Conservation (phyloP, 1,140 invertebrate species). For the Drosophila truncata region DNA sequence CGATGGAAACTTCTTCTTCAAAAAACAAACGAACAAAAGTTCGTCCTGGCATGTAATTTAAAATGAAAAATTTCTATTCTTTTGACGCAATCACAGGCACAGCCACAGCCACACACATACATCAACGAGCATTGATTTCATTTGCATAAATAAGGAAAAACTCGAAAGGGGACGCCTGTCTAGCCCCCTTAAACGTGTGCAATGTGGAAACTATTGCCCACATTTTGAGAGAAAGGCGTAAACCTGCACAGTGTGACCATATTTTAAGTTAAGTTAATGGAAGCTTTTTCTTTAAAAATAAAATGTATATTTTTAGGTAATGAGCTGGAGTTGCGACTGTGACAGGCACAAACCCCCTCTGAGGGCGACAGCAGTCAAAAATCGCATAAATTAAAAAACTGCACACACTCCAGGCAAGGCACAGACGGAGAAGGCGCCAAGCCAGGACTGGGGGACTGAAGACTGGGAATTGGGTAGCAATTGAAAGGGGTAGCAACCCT, state of each 20-base stretch:
- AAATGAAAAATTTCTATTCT: conserved; percentile 80
- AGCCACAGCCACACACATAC: conserved; percentile 37
- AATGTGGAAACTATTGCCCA: conserved; percentile 43
- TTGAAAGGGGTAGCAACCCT: conserved; percentile 63
- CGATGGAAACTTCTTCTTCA: conserved; percentile 65
- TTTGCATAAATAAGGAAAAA: conserved; percentile 77
- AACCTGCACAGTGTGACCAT: neutral
- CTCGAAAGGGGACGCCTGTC: conserved; percentile 4
- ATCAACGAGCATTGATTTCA: conserved; percentile 76
- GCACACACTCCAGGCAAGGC: conserved; percentile 60
- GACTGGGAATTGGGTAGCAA: neutral
- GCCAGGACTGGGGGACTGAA: neutral
- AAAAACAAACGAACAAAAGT: conserved; percentile 78
- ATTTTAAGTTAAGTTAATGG: no score
- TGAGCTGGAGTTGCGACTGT: neutral
- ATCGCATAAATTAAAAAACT: conserved; percentile 81
- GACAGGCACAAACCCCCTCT: conserved; percentile 5
- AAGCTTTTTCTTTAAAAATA: neutral
- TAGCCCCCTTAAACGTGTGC: conserved; percentile 1
- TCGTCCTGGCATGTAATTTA: conserved; percentile 74
- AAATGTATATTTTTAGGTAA: neutral
- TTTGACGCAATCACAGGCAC: conserved; percentile 62
- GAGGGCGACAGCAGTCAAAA: conserved; percentile 65
- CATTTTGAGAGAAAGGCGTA: conserved; percentile 10
- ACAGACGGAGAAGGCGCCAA: conserved; percentile 23